These are phyloP conservation scores for Gymnocheta viridis DNA, from an alignment of 2,888 invertebrate genomes.

Conservation along the genomic window DNA sequence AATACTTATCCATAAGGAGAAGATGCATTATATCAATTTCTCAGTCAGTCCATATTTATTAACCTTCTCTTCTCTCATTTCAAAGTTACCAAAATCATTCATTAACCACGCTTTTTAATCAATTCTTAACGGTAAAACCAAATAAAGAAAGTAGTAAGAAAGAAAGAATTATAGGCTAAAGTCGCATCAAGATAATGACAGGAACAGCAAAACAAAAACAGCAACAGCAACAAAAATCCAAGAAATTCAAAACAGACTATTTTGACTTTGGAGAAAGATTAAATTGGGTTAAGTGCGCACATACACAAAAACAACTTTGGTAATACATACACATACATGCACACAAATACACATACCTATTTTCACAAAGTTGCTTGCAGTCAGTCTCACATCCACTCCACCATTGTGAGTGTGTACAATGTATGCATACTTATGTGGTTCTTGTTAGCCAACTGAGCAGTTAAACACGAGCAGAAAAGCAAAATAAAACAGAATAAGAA, in stretches of 20 bases:
- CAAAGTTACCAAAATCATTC: conserved; percentile 41
- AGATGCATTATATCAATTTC: conserved; percentile 6
- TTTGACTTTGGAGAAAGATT: conserved; percentile 57
- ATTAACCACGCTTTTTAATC: conserved; percentile 65
- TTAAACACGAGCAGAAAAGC: not conserved
- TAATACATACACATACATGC: not conserved
- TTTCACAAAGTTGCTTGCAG: not conserved
- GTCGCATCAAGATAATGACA: conserved; percentile 5
- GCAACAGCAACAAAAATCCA: conserved; percentile 18
- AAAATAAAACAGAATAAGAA: conserved; percentile 10
- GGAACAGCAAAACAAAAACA: conserved; percentile 6
- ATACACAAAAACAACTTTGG: not conserved
- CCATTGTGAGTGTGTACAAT: too few species aligned
- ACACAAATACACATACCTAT: not conserved
- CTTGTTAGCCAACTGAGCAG: not conserved
- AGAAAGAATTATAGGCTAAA: conserved; percentile 41
- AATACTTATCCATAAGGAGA: not conserved
- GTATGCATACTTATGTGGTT: not conserved
- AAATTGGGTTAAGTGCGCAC: conserved; percentile 77
- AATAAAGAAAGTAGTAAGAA: conserved; percentile 41
- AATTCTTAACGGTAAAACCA: conserved; percentile 60
- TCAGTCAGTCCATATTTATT: not conserved
- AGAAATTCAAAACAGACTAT: conserved; percentile 33
- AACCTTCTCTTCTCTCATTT: not conserved
- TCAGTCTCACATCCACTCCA: not conserved